Conservation (phyloP, 2,113 vertebrate genomes). For the Gobiocypris rarus region DNA sequence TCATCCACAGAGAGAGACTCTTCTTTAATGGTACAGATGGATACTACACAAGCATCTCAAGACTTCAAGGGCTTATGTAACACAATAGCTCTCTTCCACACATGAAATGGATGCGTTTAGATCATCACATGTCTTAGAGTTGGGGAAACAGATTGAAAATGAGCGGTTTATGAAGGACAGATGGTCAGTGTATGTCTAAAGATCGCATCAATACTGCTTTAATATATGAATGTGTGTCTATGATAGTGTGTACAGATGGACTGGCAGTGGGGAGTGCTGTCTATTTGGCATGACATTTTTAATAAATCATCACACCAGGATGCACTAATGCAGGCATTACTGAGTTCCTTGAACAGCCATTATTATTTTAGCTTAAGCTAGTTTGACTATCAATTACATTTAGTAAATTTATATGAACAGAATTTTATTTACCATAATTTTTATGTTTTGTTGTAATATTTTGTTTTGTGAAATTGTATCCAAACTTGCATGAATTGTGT, state of each 20-base stretch:
- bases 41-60: not conserved
- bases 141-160: conserved; percentile 6
- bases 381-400: not conserved
- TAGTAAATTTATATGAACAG: not conserved
- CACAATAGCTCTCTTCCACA: not conserved
- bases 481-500: not conserved
- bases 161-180: conserved; percentile 7
- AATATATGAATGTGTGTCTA: conserved; percentile 13
- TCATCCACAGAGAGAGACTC: conserved; percentile 3
- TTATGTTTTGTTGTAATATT: not conserved
- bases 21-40: conserved; percentile 20
- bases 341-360: not conserved
- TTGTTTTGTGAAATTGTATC: not conserved
- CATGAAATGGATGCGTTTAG: not conserved
- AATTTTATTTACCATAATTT: not conserved
- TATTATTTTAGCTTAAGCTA: not conserved
- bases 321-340: conserved; percentile 22
- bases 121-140: not conserved
- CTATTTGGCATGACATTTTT: conserved; percentile 45
- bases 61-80: not conserved
- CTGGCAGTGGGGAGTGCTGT: conserved; percentile 36
- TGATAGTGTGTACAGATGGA: conserved; percentile 52
- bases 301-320: conserved; percentile 38
- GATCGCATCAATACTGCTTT: conserved; percentile 24
- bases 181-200: conserved; percentile 41